These are phyloP conservation scores for Lordiphosa fenestrarum DNA, from an alignment of 2,888 invertebrate species.

Conservation along the genomic window DNA sequence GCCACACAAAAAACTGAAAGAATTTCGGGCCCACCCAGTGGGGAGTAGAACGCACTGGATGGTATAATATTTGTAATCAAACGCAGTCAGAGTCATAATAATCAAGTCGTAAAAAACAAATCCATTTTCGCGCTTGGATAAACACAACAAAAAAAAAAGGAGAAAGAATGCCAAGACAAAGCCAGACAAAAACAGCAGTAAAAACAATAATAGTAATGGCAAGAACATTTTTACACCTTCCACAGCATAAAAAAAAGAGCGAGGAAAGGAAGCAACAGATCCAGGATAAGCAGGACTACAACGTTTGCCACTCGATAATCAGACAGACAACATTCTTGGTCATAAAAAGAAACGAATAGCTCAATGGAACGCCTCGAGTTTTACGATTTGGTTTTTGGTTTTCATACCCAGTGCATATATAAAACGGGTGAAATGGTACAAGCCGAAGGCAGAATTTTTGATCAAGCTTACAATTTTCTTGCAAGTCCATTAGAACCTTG, in stretches of 20 bases:
- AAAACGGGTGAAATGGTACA: too few relatives aligned
- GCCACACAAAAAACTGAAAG: conserved; percentile 19
- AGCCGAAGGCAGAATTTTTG: too few relatives aligned
- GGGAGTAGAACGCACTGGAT: conserved; percentile 20
- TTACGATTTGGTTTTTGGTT: conserved; percentile 30
- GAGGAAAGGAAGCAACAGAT: conserved; percentile 47
- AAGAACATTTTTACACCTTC: conserved; percentile 68
- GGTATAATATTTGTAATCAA: conserved; percentile 73
- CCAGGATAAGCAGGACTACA: conserved; percentile 44
- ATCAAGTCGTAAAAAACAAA: conserved; percentile 78
- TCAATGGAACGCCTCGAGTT: conserved; percentile 51
- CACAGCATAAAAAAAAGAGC: conserved; percentile 26
- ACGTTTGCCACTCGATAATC: conserved; percentile 46
- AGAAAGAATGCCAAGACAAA: conserved; percentile 42
- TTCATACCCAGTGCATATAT: too few relatives aligned
- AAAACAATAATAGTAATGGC: conserved; percentile 73
- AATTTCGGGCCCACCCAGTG: conserved; percentile 5
- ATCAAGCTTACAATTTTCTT: too few relatives aligned
- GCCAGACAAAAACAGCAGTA: conserved; percentile 34
- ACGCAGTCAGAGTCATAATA: conserved; percentile 75
- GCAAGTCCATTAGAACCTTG: too few relatives aligned
- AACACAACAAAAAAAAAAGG: conserved; percentile 23
- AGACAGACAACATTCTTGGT: conserved; percentile 37
- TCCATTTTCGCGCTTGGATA: conserved; percentile 75
- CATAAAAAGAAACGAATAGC: conserved; percentile 56